These are phyloP conservation scores for Polypedilum pembai DNA, from an alignment of 1,140 invertebrate genomes.

Conservation along the genomic window DNA sequence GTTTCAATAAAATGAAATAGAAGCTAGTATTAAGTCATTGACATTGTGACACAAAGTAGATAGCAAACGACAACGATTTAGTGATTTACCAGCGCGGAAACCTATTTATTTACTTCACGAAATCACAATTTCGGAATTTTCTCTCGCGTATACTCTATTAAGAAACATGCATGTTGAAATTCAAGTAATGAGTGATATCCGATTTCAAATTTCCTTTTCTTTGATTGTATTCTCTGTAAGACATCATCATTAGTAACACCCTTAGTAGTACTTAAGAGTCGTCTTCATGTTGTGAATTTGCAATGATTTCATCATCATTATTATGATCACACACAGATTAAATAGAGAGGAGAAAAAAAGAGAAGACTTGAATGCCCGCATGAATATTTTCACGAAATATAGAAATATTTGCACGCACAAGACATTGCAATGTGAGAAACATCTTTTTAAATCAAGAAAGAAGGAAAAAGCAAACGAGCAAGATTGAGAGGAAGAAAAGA, in stretches of 20 bases:
- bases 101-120: background rate
- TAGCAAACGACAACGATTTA: background rate
- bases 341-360: background rate
- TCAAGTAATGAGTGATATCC: slow-evolving; percentile 17
- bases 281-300: background rate
- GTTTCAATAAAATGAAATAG: background rate
- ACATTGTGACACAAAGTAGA: background rate
- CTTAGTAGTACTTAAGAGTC: background rate
- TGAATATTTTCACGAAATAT: slow-evolving; percentile 7
- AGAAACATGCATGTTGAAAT: background rate
- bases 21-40: background rate
- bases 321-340: background rate
- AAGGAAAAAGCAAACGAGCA: background rate
- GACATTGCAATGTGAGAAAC: background rate
- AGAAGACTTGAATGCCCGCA: slow-evolving; percentile 23
- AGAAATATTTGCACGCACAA: slow-evolving; percentile 8
- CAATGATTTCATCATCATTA: slow-evolving; percentile 20
- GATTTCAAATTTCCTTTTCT: slow-evolving; percentile 21
- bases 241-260: slow-evolving; percentile 11
- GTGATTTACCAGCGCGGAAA: slow-evolving; percentile 27
- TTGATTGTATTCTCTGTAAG: background rate
- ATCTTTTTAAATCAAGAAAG: background rate
- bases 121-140: too few relatives aligned
- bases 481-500: background rate
- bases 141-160: too few relatives aligned